These are phyloP conservation scores for Polyommatus icarus DNA, from an alignment of 2,888 invertebrate genomes.

Conservation along the genomic window DNA sequence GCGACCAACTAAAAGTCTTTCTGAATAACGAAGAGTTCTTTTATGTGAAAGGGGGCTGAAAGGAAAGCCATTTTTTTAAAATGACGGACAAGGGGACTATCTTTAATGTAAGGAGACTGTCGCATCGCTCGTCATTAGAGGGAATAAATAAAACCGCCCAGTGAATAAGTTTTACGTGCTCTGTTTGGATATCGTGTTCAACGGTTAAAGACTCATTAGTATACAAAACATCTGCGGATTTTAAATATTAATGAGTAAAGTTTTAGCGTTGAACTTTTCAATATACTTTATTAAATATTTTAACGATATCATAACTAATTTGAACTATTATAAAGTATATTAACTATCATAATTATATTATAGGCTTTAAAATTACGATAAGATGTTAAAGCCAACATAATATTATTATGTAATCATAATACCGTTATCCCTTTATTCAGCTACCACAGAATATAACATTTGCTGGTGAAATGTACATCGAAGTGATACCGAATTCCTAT, in stretches of 20 bases:
- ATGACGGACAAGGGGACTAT: constrained; percentile 61
- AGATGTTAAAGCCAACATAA: no score
- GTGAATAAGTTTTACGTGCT: constrained; percentile 53
- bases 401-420: not conserved
- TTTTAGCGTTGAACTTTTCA: not conserved
- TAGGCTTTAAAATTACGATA: not conserved
- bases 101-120: constrained; percentile 68
- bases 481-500: constrained; percentile 22
- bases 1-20: constrained; percentile 62
- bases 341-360: not conserved
- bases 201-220: constrained; percentile 6
- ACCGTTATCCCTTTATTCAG: not conserved
- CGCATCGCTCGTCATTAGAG: constrained; percentile 73
- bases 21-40: constrained; percentile 73
- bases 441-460: not conserved
- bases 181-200: not conserved
- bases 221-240: not conserved
- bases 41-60: constrained; percentile 66
- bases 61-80: constrained; percentile 69
- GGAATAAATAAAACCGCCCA: constrained; percentile 56
- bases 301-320: not conserved
- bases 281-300: not conserved
- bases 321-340: not conserved
- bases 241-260: not conserved
- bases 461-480: constrained; percentile 10